These are phyloP conservation scores for Micromussa lordhowensis DNA, from an alignment of 92 coral and sea anemone genomes.

Conservation along the genomic window DNA sequence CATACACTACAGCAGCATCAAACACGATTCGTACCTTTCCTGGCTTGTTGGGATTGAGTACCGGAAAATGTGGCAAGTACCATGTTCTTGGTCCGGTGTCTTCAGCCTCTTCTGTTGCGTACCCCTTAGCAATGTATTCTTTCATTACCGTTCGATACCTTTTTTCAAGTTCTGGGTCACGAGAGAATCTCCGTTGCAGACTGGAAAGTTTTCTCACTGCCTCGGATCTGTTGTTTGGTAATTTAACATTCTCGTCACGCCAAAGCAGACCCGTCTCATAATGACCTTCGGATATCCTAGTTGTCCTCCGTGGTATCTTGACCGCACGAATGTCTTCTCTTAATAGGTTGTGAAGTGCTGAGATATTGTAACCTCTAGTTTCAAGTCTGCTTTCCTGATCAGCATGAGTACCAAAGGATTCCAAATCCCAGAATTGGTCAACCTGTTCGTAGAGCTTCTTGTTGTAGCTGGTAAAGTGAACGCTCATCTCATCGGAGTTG, in stretches of 20 bases:
- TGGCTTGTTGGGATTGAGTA: constrained; percentile 63
- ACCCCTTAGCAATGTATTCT: constrained; percentile 50
- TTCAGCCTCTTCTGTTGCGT: constrained; percentile 23
- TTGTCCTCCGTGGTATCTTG: constrained; percentile 32
- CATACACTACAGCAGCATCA: too few species aligned
- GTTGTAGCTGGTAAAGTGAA: too few species aligned
- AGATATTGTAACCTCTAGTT: neutral
- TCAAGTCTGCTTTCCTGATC: neutral
- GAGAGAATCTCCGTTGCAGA: constrained; percentile 20
- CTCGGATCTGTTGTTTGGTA: too few species aligned
- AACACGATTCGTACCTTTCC: too few species aligned
- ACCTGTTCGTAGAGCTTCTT: constrained; percentile 45
- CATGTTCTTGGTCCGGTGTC: constrained; percentile 34
- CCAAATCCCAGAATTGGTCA: constrained; percentile 36
- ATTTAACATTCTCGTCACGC: too few species aligned
- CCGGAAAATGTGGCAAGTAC: constrained; percentile 57
- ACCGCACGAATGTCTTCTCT: constrained; percentile 54
- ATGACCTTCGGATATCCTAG: constrained; percentile 30
- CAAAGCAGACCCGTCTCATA: too few species aligned
- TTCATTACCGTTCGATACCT: constrained; percentile 49
- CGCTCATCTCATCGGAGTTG: constrained; percentile 14
- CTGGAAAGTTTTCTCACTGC: constrained; percentile 40
- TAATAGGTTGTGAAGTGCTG: constrained; percentile 32
- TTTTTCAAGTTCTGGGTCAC: constrained; percentile 27
- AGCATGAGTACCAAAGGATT: constrained; percentile 20